phyloP scores from a whole-genome alignment of 2,113 vertebrate genomes.

The Illadopsis cleaveri region DNA sequence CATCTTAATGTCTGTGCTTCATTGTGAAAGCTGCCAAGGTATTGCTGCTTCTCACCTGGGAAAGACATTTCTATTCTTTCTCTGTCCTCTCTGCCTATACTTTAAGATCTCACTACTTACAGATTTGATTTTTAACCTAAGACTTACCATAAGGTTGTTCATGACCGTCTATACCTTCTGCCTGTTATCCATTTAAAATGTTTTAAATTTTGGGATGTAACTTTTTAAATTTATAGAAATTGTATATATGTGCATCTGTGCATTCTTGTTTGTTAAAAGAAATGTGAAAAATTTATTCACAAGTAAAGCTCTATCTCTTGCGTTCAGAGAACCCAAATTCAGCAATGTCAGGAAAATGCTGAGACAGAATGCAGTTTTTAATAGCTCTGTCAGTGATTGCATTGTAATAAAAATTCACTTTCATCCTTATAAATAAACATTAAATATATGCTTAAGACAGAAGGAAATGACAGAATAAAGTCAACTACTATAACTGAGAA shows the following conservation, averaged over 20 bases:
- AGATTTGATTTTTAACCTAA: background rate
- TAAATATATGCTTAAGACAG: background rate
- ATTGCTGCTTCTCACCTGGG: background rate
- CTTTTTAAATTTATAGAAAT: background rate
- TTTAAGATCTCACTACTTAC: background rate
- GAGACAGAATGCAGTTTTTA: background rate
- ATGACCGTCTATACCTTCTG: background rate
- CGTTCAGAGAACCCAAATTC: background rate
- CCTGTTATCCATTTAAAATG: background rate
- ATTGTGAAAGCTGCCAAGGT: background rate
- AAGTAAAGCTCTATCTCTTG: background rate
- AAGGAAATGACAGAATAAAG: slow-evolving; percentile 30
- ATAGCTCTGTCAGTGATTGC: background rate
- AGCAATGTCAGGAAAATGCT: background rate
- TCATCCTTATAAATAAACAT: slow-evolving; percentile 14
- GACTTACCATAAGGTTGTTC: background rate
- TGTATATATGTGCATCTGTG: background rate
- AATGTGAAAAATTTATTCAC: background rate
- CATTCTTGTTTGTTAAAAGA: background rate
- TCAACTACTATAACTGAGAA: background rate
- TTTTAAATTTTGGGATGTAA: background rate
- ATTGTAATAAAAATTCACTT: slow-evolving; percentile 26
- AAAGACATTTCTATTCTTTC: background rate
- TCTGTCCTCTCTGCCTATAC: background rate
- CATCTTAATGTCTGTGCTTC: background rate